Percentiles rank a stretch among this genome's conserved stretches.
phyloP scores from a whole-genome alignment of 2,888 invertebrate genomes.

The Crepidodera aurea region DNA sequence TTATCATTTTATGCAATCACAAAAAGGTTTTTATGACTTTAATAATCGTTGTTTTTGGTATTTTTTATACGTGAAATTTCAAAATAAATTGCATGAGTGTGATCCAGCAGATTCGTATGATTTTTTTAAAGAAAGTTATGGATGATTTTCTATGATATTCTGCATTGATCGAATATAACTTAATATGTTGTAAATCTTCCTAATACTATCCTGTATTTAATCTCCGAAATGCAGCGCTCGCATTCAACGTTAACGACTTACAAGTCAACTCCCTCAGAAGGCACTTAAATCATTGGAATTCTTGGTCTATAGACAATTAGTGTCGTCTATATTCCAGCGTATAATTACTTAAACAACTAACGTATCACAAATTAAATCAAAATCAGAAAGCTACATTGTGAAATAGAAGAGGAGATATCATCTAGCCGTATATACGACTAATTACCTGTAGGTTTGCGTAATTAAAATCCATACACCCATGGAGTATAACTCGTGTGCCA shows the following conservation, averaged over 20 bases:
- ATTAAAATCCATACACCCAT: slow-evolving; percentile 9
- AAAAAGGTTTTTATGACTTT: too few species aligned
- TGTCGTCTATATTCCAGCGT: slow-evolving; percentile 26
- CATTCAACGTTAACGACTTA: too few species aligned
- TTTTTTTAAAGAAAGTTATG: too few species aligned
- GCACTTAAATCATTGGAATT: slow-evolving; percentile 20
- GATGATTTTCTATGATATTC: too few species aligned
- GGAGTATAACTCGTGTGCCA: too few species aligned
- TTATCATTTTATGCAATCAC: too few species aligned
- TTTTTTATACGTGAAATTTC: too few species aligned
- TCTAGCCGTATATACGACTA: slow-evolving; percentile 27
- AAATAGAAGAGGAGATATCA: slow-evolving; percentile 26
- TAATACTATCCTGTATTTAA: neutral
- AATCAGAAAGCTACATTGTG: slow-evolving; percentile 20
- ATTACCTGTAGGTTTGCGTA: slow-evolving; percentile 27
- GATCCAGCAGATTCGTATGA: too few species aligned
- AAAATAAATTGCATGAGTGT: too few species aligned
- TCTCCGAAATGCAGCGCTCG: neutral
- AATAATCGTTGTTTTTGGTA: too few species aligned
- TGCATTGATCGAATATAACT: too few species aligned
- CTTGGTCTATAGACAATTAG: slow-evolving; percentile 24
- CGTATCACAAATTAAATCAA: slow-evolving; percentile 34
- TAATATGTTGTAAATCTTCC: too few species aligned
- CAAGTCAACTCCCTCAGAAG: neutral
- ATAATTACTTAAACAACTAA: slow-evolving; percentile 30